Percentiles rank a stretch among this genome's conserved stretches.
These are phyloP conservation scores for Formicarius rufipectus DNA, from an alignment of 2,113 vertebrate species.

Conservation along the genomic window DNA sequence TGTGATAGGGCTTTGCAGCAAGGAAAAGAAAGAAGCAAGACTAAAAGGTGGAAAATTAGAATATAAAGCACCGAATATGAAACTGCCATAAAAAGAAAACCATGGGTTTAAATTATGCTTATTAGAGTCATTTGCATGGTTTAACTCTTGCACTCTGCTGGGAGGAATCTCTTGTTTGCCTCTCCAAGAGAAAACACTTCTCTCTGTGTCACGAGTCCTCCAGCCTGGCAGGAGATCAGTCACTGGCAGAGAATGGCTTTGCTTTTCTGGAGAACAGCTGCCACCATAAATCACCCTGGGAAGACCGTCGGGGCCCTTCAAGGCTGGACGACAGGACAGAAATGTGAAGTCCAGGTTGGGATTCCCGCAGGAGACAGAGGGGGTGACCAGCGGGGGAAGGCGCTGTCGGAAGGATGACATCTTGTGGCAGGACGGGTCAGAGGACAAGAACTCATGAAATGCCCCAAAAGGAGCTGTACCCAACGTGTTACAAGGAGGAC, in stretches of 20 bases:
- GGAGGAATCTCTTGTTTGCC: not conserved
- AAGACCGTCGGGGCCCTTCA: not conserved
- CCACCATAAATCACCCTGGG: not conserved
- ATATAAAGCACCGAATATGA: conserved; percentile 67
- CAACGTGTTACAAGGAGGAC: fast-evolving
- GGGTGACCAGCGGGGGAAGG: too few relatives aligned
- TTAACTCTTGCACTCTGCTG: conserved; percentile 1
- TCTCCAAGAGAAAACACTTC: not conserved
- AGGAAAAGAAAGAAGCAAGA: conserved; percentile 63
- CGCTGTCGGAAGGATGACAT: conserved; percentile 27
- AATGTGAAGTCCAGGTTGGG: not conserved
- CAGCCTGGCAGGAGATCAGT: not conserved
- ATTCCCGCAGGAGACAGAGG: not conserved
- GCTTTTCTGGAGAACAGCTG: not conserved
- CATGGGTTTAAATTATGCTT: conserved; percentile 66
- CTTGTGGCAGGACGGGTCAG: not conserved
- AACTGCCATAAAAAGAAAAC: conserved; percentile 62
- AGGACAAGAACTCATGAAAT: not conserved
- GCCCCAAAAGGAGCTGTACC: not conserved
- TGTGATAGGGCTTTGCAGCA: conserved; percentile 40
- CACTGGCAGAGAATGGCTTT: not conserved
- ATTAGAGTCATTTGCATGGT: conserved; percentile 55
- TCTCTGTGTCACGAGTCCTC: not conserved
- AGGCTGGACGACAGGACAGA: not conserved
- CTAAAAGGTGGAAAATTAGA: conserved; percentile 74